These are phyloP conservation scores for Protaetia brevitarsis DNA, from an alignment of 1,140 invertebrate species.

Conservation along the genomic window DNA sequence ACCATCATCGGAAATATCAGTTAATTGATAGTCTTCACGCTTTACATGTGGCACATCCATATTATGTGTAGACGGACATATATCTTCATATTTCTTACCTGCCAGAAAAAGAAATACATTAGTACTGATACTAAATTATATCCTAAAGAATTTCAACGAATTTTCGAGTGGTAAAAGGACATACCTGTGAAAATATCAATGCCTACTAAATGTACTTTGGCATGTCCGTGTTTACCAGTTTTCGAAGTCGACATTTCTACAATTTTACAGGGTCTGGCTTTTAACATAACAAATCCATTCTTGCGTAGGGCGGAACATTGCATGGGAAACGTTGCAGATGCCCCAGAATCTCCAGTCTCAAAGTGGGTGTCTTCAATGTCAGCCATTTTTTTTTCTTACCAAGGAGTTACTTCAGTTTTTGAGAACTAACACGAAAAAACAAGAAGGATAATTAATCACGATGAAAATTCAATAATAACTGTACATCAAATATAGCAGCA, in stretches of 20 bases:
- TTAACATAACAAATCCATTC: slow-evolving; percentile 98
- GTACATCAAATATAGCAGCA: background rate
- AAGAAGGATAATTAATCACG: background rate
- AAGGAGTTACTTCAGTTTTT: background rate
- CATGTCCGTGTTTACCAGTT: slow-evolving; percentile 99
- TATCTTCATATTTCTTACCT: slow-evolving; percentile 97
- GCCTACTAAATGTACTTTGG: slow-evolving; percentile 95
- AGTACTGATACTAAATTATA: background rate
- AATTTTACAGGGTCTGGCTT: slow-evolving; percentile 97
- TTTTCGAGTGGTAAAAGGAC: no score
- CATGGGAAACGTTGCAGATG: slow-evolving; percentile 94
- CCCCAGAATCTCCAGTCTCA: slow-evolving; percentile 88
- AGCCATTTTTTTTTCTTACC: slow-evolving; percentile 62
- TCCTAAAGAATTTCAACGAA: background rate
- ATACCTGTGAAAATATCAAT: slow-evolving; percentile 97
- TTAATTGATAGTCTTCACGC: slow-evolving; percentile 94
- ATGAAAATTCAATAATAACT: background rate
- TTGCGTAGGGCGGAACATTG: slow-evolving; percentile 99
- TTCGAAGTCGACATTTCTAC: slow-evolving; percentile 99
- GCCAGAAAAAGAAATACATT: slow-evolving; percentile 15
- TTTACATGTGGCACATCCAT: slow-evolving; percentile 99
- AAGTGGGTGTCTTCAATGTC: slow-evolving; percentile 88
- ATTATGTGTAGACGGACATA: slow-evolving; percentile 99
- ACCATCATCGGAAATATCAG: slow-evolving; percentile 89
- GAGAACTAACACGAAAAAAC: background rate